These are phyloP conservation scores for Epinotia demarniana DNA, from an alignment of 2,888 invertebrate species.

Conservation along the genomic window DNA sequence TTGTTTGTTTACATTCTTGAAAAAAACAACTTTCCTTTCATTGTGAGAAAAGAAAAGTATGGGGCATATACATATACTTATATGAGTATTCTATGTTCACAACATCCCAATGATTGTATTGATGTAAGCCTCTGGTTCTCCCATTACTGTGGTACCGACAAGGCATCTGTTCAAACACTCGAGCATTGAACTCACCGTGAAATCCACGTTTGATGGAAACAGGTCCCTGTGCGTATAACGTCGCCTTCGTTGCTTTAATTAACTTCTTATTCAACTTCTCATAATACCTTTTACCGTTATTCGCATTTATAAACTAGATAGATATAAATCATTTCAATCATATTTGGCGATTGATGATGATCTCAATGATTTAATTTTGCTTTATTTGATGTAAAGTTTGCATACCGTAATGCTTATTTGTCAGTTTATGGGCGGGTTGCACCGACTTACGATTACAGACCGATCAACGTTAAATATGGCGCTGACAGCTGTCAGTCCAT, in stretches of 20 bases:
- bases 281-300: slow-evolving; percentile 29
- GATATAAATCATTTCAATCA: slow-evolving; percentile 1
- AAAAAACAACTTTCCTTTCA: no score
- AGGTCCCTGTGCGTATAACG: slow-evolving; percentile 56
- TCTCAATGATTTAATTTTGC: neutral
- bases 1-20: no score
- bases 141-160: slow-evolving; percentile 49
- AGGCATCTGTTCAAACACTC: slow-evolving; percentile 69
- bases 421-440: no score
- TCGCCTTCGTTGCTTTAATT: slow-evolving; percentile 57
- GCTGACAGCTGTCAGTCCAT: no score
- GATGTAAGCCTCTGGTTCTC: slow-evolving; percentile 34
- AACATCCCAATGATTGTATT: neutral
- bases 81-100: neutral
- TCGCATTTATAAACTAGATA: neutral
- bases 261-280: slow-evolving; percentile 45
- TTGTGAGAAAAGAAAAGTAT: neutral
- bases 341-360: neutral
- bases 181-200: slow-evolving; percentile 72
- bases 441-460: no score
- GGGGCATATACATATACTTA: neutral
- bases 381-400: neutral
- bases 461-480: no score
- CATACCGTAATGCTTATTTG: neutral
- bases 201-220: slow-evolving; percentile 69